Base-by-base conservation (phyloP, 1,140 invertebrate genomes). In the Apis dorsata region DNA sequence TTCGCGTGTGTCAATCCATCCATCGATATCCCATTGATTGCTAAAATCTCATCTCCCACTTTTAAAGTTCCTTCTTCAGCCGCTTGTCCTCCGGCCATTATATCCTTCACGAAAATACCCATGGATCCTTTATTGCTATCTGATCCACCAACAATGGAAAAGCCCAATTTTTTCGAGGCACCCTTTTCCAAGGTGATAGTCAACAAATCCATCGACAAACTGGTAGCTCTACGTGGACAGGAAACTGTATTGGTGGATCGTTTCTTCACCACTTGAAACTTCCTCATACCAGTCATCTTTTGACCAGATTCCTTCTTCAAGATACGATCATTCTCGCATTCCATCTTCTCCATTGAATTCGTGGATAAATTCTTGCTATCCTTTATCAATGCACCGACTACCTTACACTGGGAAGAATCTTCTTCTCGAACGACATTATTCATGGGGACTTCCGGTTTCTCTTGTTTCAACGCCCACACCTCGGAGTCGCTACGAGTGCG, bases 41-140 rank as follows among this genome's bases (percentile, higher is more conserved):
- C 94, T 57, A 96, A 85, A 73, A 97, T 96, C 91, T 97, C 96
- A 91, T 97, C 96, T 44, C 94, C 94, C 84, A 89, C 95, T 90
- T 93, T 94, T 1, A 97, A 92, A 80, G 94, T 94, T 4, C 95
- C 96, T 88, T 95, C 95, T 70, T 96, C 95, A 4, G 96, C 95
- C 4, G 96, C 96, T 87, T 97, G 95, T 9, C 97, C 97, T 70
- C 94, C 94, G 9, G 95, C 94, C 85, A 96, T 95, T 69, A 97
- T 96, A 28, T 96, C 96, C 89, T 97, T 96, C 53, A 97, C 95
- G 90, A 96, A 97, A 76, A 97, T 97, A 0, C 96, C 96, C 92
- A 96, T 95, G 62, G 94, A 94, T 4, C 96, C 96, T 90, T 95
- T 95, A 2, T 95, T 95, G 3, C 96, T 96, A 88, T 97, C 96